Conservation (phyloP, 2,888 invertebrate species). For the Sinopyrophorus schimmeli region DNA sequence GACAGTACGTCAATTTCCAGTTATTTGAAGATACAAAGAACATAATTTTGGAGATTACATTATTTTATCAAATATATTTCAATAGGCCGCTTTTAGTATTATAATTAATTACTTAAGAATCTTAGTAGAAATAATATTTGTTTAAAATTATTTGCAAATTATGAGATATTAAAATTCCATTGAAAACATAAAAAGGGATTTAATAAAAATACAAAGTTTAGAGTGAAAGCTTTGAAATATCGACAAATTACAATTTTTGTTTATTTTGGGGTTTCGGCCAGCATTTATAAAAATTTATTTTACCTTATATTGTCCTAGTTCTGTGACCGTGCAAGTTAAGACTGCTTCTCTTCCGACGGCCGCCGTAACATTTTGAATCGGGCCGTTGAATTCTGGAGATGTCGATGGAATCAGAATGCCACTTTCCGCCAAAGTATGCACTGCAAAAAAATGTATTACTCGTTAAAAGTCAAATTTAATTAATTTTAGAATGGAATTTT, state of each 20-base stretch:
- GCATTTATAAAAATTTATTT: slow-evolving; percentile 34
- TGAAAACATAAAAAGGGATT: too few species aligned
- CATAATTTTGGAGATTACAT: slow-evolving; percentile 7
- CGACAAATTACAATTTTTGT: too few species aligned
- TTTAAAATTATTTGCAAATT: too few species aligned
- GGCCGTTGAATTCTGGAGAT: slow-evolving; percentile 70
- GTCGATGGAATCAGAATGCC: slow-evolving; percentile 32
- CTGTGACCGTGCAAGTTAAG: slow-evolving; percentile 72
- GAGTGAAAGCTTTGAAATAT: too few species aligned
- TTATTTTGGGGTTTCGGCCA: too few species aligned
- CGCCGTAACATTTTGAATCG: slow-evolving; percentile 74
- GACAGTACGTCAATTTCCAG: slow-evolving; percentile 1
- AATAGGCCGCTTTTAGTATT: too few species aligned
- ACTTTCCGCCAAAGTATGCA: slow-evolving; percentile 23
- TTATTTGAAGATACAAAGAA: background rate
- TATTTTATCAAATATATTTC: background rate
- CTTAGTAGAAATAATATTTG: too few species aligned
- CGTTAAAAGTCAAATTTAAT: background rate
- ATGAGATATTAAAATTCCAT: too few species aligned
- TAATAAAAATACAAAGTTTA: too few species aligned
- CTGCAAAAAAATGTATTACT: slow-evolving; percentile 11
- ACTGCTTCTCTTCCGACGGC: slow-evolving; percentile 74
- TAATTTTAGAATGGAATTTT: too few species aligned
- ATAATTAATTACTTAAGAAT: too few species aligned
- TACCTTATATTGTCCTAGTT: slow-evolving; percentile 77